Evolutionary conservation across 2,113 vertebrate genomes (phyloP), one percentile per base, ranked within the genome.

Genomic region (Arenaria interpres): DNA sequence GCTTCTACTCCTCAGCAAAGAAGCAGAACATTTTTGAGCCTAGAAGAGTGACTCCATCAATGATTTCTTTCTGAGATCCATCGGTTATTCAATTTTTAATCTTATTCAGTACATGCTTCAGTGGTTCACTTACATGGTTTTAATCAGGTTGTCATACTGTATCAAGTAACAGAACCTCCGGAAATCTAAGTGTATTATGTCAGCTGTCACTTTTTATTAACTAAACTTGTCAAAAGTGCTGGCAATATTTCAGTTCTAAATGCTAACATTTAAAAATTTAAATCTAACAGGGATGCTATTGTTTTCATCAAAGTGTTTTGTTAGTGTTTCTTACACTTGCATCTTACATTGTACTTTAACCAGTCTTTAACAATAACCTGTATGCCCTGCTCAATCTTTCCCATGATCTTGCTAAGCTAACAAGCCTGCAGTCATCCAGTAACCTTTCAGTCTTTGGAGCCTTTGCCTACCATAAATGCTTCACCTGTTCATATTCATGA

Each of bases 181-280:
- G 73, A 78, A 92, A 92, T 90, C 90, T 60, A 72, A 92, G 90
- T 39, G 32, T 72, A 78, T 88, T 84, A 45, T 85, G 83, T 95
- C 90, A 89, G 53, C 60, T 92, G 79, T 78, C 90, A 75, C 60
- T 81, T 96, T 90, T 86, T 89, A 76, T 97, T 90, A 92, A 87
- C 76, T 71, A 89, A 92, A 32, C 68, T 79, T 93, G 73, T 90
- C 21, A 89, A 84, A 89, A 96, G 69, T 73, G 23, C 69, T 81
- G 72, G 50, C 22, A 87, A 48, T 86, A 89, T 75, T 92, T 87
- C 60, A 9, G 11, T 68, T 24, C 64, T 88, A 92, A 88, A 83
- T 71, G 68, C 46, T 80, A 86, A 35, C 59, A 56, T 77, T 88
- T 28, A 50, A 66, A 83, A 78, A 28, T 63, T n/a, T 63, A 16